These are phyloP conservation scores for Diplosoma virens DNA, from an alignment of 23 tunicate species.

Conservation along the genomic window DNA sequence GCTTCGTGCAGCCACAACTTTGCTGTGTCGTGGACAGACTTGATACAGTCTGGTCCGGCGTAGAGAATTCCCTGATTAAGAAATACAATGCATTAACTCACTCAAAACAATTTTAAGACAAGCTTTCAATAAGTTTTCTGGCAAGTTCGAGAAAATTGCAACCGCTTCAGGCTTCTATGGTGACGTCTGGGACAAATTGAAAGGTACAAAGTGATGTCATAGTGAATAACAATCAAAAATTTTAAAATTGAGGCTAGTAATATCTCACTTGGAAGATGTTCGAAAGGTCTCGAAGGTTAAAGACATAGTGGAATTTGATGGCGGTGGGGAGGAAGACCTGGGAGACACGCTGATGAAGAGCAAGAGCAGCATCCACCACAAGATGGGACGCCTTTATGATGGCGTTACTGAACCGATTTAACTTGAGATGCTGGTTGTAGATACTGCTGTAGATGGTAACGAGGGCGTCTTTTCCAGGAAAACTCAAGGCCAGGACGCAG, in stretches of 20 bases:
- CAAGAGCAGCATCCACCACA: conserved; percentile 81
- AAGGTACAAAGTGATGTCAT: no score
- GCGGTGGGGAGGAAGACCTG: conserved; percentile 95
- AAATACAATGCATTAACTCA: no score
- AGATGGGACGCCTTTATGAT: conserved; percentile 46
- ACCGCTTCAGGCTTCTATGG: no score
- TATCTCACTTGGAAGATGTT: conserved; percentile 86
- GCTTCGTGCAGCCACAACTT: conserved; percentile 93
- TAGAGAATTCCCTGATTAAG: conserved; percentile 70
- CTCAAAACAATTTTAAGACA: no score
- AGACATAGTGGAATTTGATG: conserved; percentile 95
- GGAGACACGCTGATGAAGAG: conserved; percentile 76
- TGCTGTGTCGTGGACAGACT: conserved; percentile 49
- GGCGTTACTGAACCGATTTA: conserved; percentile 61
- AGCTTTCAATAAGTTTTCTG: no score
- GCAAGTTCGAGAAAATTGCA: no score
- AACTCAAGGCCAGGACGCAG: conserved; percentile 95
- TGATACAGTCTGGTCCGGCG: conserved; percentile 64
- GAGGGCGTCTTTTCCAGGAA: conserved; percentile 94
- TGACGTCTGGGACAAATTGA: no score
- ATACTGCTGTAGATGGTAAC: conserved; percentile 90
- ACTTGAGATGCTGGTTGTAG: conserved; percentile 80
- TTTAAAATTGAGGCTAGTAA: no score
- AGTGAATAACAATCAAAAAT: no score
- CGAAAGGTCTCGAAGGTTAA: conserved; percentile 91